Evolutionary conservation across 2,113 vertebrate genomes (phyloP).

Genomic region (Gymnarchus niloticus): DNA sequence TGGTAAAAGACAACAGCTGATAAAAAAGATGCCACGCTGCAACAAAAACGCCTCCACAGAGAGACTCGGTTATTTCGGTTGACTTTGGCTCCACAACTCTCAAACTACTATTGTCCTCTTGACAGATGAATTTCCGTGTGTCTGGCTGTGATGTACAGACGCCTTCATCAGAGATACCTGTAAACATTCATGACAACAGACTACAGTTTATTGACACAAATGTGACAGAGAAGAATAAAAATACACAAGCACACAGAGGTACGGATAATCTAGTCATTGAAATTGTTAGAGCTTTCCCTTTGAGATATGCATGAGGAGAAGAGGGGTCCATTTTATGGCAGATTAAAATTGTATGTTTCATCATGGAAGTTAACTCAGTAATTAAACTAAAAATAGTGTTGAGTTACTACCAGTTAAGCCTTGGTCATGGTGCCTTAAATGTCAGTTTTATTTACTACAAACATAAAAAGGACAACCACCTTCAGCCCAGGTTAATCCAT

Average conservation of each 20-base stretch:
- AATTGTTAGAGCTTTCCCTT: constrained; percentile 29
- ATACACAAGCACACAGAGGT: constrained; percentile 14
- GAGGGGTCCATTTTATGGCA: constrained; percentile 27
- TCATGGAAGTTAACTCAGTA: constrained; percentile 30
- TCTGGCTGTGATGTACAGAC: background rate
- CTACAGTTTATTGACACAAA: constrained; percentile 29
- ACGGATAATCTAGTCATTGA: constrained; percentile 29
- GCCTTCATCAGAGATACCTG: background rate
- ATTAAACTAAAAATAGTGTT: constrained; percentile 23
- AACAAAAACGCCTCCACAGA: background rate
- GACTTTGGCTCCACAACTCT: background rate
- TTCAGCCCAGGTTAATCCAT: background rate
- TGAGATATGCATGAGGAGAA: background rate
- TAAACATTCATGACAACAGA: constrained; percentile 19
- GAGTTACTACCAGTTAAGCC: constrained; percentile 21
- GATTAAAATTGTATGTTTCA: constrained; percentile 33
- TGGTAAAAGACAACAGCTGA: background rate
- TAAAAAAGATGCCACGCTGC: background rate
- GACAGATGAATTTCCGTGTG: background rate
- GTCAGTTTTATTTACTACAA: constrained; percentile 21
- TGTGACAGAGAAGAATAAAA: background rate
- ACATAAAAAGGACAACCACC: constrained; percentile 19
- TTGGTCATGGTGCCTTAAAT: background rate
- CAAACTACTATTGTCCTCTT: background rate
- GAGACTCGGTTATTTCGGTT: background rate